phyloP scores from a whole-genome alignment of 2,113 vertebrate genomes.

The Sinosuthora webbiana region DNA sequence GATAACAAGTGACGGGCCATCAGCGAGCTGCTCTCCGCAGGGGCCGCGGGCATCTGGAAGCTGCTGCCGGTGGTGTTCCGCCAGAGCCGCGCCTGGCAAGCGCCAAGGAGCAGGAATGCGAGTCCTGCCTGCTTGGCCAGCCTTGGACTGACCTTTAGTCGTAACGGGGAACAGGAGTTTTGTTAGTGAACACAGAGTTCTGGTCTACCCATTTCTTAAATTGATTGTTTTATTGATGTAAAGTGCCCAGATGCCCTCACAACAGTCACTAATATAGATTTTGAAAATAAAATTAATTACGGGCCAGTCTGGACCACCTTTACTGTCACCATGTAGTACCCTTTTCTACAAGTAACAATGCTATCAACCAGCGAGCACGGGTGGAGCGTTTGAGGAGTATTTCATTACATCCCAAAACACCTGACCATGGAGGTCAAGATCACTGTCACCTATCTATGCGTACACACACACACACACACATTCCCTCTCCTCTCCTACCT shows the following conservation, averaged over 20 bases:
- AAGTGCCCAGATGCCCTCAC: constrained; percentile 54
- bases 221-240: constrained; percentile 64
- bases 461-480: rapidly evolving
- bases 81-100: background rate
- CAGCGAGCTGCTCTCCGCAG: background rate
- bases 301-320: constrained; percentile 57
- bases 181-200: constrained; percentile 54
- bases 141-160: constrained; percentile 59
- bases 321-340: constrained; percentile 38
- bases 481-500: constrained; percentile 24
- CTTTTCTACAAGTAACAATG: constrained; percentile 48
- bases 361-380: background rate
- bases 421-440: constrained; percentile 47
- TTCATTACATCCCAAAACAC: constrained; percentile 48
- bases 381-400: background rate
- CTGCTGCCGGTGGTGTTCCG: background rate
- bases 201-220: constrained; percentile 51
- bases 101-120: background rate
- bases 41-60: background rate
- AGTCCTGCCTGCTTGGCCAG: constrained; percentile 31
- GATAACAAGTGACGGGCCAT: background rate
- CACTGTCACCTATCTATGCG: background rate
- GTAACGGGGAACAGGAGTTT: background rate
- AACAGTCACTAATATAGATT: constrained; percentile 61
- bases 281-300: constrained; percentile 68